phyloP scores from a whole-genome alignment of 2,113 vertebrate genomes.

The Corythornis vintsioides region DNA sequence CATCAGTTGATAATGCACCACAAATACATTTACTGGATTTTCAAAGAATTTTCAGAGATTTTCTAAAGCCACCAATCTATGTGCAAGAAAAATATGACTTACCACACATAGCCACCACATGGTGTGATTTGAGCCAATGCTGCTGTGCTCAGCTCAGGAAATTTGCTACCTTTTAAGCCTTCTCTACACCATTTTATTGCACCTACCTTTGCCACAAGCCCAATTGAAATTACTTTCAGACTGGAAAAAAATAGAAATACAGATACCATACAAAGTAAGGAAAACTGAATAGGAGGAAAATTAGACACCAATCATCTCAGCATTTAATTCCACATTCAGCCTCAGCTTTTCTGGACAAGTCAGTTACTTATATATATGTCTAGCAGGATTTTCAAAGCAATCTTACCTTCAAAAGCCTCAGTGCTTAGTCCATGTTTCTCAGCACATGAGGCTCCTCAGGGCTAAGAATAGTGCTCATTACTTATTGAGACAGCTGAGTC shows the following conservation, averaged over 20 bases:
- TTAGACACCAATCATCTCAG: neutral
- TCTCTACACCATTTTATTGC: neutral
- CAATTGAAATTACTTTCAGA: neutral
- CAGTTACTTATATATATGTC: neutral
- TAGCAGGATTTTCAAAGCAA: neutral
- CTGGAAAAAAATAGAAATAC: neutral
- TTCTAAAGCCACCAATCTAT: neutral
- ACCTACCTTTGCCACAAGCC: neutral
- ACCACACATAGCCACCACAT: neutral
- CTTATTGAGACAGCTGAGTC: neutral
- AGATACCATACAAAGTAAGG: neutral
- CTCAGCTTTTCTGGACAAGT: neutral
- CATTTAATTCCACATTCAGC: neutral
- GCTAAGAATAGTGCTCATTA: neutral
- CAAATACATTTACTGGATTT: neutral
- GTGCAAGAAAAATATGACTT: neutral
- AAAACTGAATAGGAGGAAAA: neutral
- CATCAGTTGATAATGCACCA: neutral
- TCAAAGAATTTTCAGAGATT: neutral
- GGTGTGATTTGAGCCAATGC: neutral
- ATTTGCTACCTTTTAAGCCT: neutral
- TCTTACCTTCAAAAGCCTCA: neutral
- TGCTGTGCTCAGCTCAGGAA: neutral
- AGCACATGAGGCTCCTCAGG: neutral
- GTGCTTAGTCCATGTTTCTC: neutral